These are phyloP conservation scores for Peromyscus eremicus DNA, from an alignment of 2,797 vertebrate species.

Conservation along the genomic window DNA sequence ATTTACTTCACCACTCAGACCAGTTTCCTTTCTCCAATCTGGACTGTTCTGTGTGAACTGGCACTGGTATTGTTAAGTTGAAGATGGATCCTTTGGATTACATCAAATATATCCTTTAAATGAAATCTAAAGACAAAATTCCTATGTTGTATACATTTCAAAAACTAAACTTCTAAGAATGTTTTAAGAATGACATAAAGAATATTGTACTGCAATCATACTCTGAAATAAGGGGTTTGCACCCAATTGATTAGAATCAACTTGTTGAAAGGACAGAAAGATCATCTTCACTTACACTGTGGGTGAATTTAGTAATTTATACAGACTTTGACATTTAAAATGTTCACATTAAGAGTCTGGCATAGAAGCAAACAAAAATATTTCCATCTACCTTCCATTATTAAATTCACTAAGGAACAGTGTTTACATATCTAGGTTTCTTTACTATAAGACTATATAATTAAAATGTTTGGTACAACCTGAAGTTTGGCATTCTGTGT, in stretches of 20 bases:
- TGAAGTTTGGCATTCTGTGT: conserved; percentile 99
- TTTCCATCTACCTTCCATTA: conserved; percentile 43
- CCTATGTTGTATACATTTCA: conserved; percentile 12
- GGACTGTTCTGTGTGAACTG: conserved; percentile 34
- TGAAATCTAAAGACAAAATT: conserved; percentile 53
- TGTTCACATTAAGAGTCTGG: not conserved
- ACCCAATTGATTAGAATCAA: conserved; percentile 30
- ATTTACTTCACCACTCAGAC: conserved; percentile 13
- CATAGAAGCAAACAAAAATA: conserved; percentile 35
- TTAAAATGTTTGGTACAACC: conserved; percentile 87
- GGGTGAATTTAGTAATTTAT: conserved; percentile 42
- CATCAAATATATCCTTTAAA: not conserved
- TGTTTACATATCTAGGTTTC: conserved; percentile 11
- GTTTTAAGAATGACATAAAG: not conserved
- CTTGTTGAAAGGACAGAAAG: conserved; percentile 46
- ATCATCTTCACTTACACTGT: conserved; percentile 7
- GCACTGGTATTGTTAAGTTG: not conserved
- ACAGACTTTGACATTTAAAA: not conserved
- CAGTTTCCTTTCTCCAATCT: not conserved
- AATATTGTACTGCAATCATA: not conserved
- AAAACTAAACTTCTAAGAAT: conserved; percentile 47
- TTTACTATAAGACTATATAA: conserved; percentile 44
- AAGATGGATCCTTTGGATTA: conserved; percentile 25
- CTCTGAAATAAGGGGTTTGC: conserved; percentile 7
- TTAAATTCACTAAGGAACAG: conserved; percentile 53